Evolutionary conservation across 2,113 vertebrate genomes (phyloP).

Genomic region (Potamarius usumacintae): DNA sequence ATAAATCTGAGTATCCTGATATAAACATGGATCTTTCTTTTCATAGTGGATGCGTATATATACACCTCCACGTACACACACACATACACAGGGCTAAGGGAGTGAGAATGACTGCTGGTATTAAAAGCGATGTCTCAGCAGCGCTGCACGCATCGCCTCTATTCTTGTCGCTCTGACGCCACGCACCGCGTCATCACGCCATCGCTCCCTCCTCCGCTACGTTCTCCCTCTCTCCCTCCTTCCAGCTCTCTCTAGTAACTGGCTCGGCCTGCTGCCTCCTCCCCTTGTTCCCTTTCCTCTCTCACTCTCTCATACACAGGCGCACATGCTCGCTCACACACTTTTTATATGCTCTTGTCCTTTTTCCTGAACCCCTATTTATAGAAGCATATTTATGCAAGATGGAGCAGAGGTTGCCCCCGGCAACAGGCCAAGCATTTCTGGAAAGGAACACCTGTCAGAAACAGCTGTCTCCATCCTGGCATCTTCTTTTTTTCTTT

Average conservation of each 20-base stretch:
- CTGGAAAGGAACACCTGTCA: slow-evolving; percentile 55
- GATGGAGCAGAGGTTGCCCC: slow-evolving; percentile 74
- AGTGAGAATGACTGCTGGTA: slow-evolving; percentile 70
- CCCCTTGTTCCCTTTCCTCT: slow-evolving; percentile 54
- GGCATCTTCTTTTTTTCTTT: slow-evolving; percentile 2
- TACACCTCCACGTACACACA: slow-evolving; percentile 32
- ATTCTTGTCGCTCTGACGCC: slow-evolving; percentile 82
- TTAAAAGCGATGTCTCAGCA: slow-evolving; percentile 73
- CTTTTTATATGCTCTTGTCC: slow-evolving; percentile 57
- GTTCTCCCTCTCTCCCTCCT: slow-evolving; percentile 64
- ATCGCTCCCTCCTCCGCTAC: slow-evolving; percentile 71
- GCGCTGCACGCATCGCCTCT: slow-evolving; percentile 75
- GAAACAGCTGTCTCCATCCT: slow-evolving; percentile 26
- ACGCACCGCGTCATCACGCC: slow-evolving; percentile 76
- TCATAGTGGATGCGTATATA: slow-evolving; percentile 35
- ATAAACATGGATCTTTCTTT: slow-evolving; percentile 42
- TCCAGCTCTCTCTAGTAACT: slow-evolving; percentile 72
- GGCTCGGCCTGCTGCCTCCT: slow-evolving; percentile 69
- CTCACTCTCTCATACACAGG: slow-evolving; percentile 37
- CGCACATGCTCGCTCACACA: slow-evolving; percentile 23
- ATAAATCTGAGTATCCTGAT: slow-evolving; percentile 43
- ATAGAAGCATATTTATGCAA: slow-evolving; percentile 66
- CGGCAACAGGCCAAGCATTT: slow-evolving; percentile 70
- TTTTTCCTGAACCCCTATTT: slow-evolving; percentile 69
- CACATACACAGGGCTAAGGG: slow-evolving; percentile 55